Evolutionary conservation across 2,797 vertebrate species (phyloP).

Genomic region (Borostomias antarcticus): DNA sequence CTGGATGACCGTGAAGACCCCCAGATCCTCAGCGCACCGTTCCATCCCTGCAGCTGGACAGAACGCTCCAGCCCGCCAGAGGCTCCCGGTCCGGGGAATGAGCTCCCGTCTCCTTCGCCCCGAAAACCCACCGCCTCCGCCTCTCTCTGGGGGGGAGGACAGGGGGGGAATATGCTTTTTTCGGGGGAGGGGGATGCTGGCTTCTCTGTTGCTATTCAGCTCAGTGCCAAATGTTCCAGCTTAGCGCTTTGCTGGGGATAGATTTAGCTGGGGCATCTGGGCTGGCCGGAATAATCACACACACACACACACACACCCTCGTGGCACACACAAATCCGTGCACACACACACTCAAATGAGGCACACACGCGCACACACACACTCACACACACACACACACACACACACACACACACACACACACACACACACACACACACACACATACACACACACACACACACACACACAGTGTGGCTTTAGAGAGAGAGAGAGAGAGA

Average conservation of each 20-base stretch:
- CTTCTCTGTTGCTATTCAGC: slow-evolving; percentile 46
- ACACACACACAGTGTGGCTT: slow-evolving; percentile 25
- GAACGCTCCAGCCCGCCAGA: slow-evolving; percentile 41
- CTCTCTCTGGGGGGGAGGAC: slow-evolving; percentile 44
- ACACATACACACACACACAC: background rate
- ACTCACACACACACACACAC: background rate
- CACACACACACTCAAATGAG: slow-evolving; percentile 19
- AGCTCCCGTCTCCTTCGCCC: slow-evolving; percentile 48
- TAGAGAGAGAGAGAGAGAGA: slow-evolving; percentile 33
- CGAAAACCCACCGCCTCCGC: slow-evolving; percentile 52
- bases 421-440: slow-evolving; percentile 5
- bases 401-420: slow-evolving; percentile 9
- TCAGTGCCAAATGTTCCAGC: slow-evolving; percentile 74
- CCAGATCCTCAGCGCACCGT: slow-evolving; percentile 72
- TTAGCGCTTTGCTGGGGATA: slow-evolving; percentile 64
- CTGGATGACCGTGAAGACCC: slow-evolving; percentile 83
- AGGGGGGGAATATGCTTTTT: slow-evolving; percentile 56
- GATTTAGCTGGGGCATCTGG: slow-evolving; percentile 72
- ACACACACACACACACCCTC: slow-evolving; percentile 43
- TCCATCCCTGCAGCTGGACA: slow-evolving; percentile 74
- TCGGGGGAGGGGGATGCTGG: slow-evolving; percentile 32
- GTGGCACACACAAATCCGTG: slow-evolving; percentile 19
- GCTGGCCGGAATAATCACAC: slow-evolving; percentile 70
- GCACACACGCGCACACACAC: too few species aligned
- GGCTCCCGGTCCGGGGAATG: slow-evolving; percentile 48